Conservation (phyloP, 2,888 invertebrate genomes). For the Luperina nickerlii region DNA sequence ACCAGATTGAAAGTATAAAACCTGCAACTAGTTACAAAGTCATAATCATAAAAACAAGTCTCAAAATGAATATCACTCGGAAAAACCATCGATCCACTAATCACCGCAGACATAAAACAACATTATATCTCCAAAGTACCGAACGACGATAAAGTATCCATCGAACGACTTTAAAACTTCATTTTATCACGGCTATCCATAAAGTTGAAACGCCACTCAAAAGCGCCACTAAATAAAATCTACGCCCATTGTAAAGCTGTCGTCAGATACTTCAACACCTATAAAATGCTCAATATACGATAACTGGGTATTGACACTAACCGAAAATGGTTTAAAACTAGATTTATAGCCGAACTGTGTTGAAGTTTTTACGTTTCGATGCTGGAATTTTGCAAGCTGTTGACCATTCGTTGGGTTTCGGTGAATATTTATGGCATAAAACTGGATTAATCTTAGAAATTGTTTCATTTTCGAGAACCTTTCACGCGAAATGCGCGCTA, state of each 20-base stretch:
- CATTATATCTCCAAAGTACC: constrained; percentile 21
- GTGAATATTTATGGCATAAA: constrained; percentile 25
- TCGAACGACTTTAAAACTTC: constrained; percentile 51
- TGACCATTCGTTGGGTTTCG: constrained; percentile 30
- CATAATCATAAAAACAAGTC: neutral
- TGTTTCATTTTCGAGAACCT: neutral
- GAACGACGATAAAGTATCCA: constrained; percentile 45
- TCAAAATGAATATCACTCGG: constrained; percentile 25
- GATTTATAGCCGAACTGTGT: constrained; percentile 52
- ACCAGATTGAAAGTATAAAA: neutral
- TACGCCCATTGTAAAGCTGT: constrained; percentile 60
- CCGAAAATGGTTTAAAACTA: constrained; percentile 57
- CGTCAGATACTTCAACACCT: constrained; percentile 58
- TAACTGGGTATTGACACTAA: constrained; percentile 62
- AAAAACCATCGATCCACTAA: constrained; percentile 24
- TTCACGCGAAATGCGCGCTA: neutral
- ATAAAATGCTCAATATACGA: constrained; percentile 63
- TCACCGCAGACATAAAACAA: constrained; percentile 17
- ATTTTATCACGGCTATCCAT: constrained; percentile 47
- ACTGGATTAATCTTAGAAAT: constrained; percentile 9
- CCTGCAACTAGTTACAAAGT: neutral
- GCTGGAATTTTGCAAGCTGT: constrained; percentile 38
- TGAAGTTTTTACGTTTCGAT: constrained; percentile 39
- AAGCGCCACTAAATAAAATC: constrained; percentile 58
- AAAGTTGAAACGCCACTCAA: constrained; percentile 56